Evolutionary conservation across 2,113 vertebrate genomes (phyloP).

Genomic region (Corapipo altera): DNA sequence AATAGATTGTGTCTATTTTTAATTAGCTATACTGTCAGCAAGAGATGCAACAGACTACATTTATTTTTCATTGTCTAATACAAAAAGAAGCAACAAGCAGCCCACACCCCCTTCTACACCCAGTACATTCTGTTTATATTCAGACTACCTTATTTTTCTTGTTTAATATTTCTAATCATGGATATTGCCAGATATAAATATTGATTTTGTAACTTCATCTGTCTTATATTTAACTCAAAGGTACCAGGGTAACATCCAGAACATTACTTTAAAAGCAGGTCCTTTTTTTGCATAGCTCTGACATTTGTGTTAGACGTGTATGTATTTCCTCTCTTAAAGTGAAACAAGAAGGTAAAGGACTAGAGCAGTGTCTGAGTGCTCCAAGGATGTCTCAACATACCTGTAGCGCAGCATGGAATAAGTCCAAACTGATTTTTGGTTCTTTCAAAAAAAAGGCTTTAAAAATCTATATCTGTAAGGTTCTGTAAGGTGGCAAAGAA

Average conservation of each 20-base stretch:
- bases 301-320: background rate
- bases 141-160: background rate
- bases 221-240: background rate
- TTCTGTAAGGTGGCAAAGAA: background rate
- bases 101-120: rapidly evolving
- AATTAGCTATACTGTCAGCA: background rate
- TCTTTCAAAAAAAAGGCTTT: background rate
- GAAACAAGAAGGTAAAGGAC: background rate
- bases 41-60: background rate
- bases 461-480: background rate
- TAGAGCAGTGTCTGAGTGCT: background rate
- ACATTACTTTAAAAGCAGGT: background rate
- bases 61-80: background rate
- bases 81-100: background rate
- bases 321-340: background rate
- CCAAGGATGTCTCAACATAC: background rate
- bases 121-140: background rate
- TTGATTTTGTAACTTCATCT: background rate
- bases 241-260: background rate
- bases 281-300: background rate
- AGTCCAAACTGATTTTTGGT: background rate
- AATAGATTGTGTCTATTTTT: background rate
- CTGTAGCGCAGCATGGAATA: background rate
- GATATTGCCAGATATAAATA: background rate
- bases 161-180: background rate